Base-by-base conservation (phyloP, 1,140 invertebrate species). In the Diabrotica virgifera region DNA sequence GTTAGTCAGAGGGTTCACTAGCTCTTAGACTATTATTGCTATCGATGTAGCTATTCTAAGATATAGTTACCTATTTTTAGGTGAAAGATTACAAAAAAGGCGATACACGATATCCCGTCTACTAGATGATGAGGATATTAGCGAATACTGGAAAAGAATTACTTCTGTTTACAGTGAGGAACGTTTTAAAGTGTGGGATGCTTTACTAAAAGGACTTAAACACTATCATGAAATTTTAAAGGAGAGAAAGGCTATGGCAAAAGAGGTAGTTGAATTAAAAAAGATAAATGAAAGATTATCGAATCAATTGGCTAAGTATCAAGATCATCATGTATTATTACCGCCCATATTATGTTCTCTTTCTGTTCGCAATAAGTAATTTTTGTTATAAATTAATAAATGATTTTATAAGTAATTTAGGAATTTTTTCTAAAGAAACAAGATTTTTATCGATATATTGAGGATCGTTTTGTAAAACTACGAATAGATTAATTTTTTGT, bases 171-270 rank as follows among this genome's bases (percentile, higher is more conserved):
- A 85, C 70, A 70, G 78, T 5, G 40, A 73, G 5, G 73, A 82
- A 4, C 81, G 79, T 60, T 79, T 83, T 66, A 76, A 80, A 66
- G 60, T 85, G 2, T 87, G 85, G 85, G 79, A 85, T 65, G 80
- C 80, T 14, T 71, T 86, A 37, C 63, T 83, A 2, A 74, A 80
- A 37, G 84, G 82, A 11, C 69, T 87, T 13, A 80, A 82, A 38
- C 84, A 82, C 69, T 86, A 86, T 77, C 78, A 83, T 59, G 77
- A 80, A 46, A 70, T 78, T 6, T 63, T 78, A 13, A 76, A 74
- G 67, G 77, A 75, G 63, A 68, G 77, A 0, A 70, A 73, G 56
- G 60, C 57, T 11, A 50, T 76, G 24, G 72, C 70, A 58, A 70
- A 75, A 35, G 73, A 78, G 63, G 74, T 78, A 11, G n/a, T 73